Percentiles rank a stretch among this genome's conserved stretches.
phyloP scores from a whole-genome alignment of 2,888 invertebrate genomes.

The Drosophila kambysellisi region DNA sequence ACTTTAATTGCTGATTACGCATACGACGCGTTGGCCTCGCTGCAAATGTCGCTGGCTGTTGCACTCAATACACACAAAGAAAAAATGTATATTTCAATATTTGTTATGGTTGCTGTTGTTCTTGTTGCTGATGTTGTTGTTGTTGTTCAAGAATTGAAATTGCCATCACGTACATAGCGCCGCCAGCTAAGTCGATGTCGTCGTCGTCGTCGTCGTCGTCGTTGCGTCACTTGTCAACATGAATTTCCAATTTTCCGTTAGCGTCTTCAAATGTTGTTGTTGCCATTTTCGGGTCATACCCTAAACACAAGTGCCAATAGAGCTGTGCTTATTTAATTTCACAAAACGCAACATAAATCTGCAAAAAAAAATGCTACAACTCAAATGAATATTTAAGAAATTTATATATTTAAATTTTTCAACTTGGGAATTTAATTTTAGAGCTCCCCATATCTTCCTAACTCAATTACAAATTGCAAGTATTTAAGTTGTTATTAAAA shows the following conservation, averaged over 20 bases:
- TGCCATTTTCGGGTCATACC: conserved; percentile 38
- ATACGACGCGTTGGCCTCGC: conserved; percentile 32
- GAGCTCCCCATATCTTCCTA: neutral
- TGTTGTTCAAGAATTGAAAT: conserved; percentile 67
- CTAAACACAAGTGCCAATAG: conserved; percentile 23
- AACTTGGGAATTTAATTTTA: neutral
- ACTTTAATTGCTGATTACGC: conserved; percentile 73
- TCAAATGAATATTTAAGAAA: neutral
- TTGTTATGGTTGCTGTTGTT: conserved; percentile 14
- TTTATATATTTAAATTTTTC: neutral
- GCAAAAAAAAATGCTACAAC: neutral
- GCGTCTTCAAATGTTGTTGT: conserved; percentile 30
- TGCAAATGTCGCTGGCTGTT: neutral
- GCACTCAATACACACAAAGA: conserved; percentile 26
- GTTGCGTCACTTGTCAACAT: conserved; percentile 75
- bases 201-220: conserved; percentile 13
- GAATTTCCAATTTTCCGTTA: conserved; percentile 74
- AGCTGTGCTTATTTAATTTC: neutral
- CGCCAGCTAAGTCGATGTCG: conserved; percentile 55
- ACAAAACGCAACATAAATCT: neutral
- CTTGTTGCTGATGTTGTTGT: conserved; percentile 2
- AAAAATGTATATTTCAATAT: conserved; percentile 59
- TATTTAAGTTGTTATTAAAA: too few species aligned
- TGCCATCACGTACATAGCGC: conserved; percentile 69
- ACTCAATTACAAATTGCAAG: neutral